Conservation (phyloP, 2,113 vertebrate species). For the Ammospiza nelsoni region DNA sequence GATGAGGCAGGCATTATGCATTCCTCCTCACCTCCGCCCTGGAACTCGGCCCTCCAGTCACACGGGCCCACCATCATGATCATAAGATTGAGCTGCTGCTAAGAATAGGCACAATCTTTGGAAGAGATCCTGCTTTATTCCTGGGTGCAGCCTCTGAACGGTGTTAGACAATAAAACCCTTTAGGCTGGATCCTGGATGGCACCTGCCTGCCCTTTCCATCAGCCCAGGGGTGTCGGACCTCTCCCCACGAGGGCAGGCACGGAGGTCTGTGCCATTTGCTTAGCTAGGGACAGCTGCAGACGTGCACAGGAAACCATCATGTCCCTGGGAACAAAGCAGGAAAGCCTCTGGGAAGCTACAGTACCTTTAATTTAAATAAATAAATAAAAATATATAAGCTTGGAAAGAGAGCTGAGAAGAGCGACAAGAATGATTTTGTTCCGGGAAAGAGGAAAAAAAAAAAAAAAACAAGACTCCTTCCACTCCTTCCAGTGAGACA, state of each 20-base stretch:
- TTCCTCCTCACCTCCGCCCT: neutral
- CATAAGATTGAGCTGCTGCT: neutral
- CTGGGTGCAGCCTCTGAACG: neutral
- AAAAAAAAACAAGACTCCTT: neutral
- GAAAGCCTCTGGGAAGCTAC: neutral
- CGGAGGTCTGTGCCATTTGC: neutral
- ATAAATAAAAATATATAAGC: neutral
- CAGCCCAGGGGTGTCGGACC: neutral
- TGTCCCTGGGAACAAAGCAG: constrained; percentile 8
- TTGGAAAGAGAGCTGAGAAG: constrained; percentile 51
- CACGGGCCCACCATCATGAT: neutral
- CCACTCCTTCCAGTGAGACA: neutral
- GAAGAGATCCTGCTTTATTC: constrained; percentile 28
- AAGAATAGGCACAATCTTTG: neutral
- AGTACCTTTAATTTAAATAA: constrained; percentile 16
- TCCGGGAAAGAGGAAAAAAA: neutral
- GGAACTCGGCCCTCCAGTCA: neutral
- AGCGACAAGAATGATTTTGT: constrained; percentile 55
- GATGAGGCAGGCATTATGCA: neutral
- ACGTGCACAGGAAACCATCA: neutral
- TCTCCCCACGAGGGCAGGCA: neutral
- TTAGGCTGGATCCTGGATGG: neutral
- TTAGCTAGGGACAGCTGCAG: neutral
- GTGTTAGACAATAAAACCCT: neutral
- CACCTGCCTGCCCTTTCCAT: neutral